Base-by-base conservation (phyloP, 2,888 invertebrate genomes). In the Tetranychus piercei region DNA sequence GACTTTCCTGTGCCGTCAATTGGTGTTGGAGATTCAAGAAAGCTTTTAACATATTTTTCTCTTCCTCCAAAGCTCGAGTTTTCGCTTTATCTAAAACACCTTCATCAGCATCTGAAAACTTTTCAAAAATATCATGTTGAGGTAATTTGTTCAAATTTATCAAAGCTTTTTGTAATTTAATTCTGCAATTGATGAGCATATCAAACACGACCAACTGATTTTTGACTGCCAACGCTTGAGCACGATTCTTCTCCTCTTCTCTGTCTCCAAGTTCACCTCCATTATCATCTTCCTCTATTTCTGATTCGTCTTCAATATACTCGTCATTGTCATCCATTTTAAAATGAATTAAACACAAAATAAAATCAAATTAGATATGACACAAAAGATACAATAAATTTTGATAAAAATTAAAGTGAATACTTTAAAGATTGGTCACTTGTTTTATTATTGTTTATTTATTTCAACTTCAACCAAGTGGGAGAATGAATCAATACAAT, bases 111-210 rank as follows among this genome's bases (percentile, higher is more conserved):
- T 81, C 78, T 77, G 81, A 84, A 64, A 87, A 82, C 72, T 83
- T 79, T 11, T 82, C 80, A 79, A 87, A 87, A 7, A 81, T 81
- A 8, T 87, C 85, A 23, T 83, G 81, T 79, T 89, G 86, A 0
- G 94, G 94, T 83, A 94, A 85, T 81, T 88, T 88, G 82, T 94
- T 94, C 0, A 89, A 87, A 18, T 87, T 86, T 70, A 86, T 83
- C 74, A 93, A 81, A 79, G 89, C 87, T 81, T 92, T 90, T 82
- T 95, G 94, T 43, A 94, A 82, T 80, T 90, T 89, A 79, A 95
- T 94, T 78, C 95, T 86, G 81, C 89, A 86, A 83, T 95, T 93
- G 43, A 95, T 81, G 6, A 95, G 82, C 75, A 86, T 88, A 81
- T 95, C 94, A 92, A 92, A 95, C 1, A 92, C 75, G 76, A 77